Evolutionary conservation across 1,140 invertebrate species (phyloP), one percentile per base, ranked within the genome.

Genomic region (Formica exsecta): DNA sequence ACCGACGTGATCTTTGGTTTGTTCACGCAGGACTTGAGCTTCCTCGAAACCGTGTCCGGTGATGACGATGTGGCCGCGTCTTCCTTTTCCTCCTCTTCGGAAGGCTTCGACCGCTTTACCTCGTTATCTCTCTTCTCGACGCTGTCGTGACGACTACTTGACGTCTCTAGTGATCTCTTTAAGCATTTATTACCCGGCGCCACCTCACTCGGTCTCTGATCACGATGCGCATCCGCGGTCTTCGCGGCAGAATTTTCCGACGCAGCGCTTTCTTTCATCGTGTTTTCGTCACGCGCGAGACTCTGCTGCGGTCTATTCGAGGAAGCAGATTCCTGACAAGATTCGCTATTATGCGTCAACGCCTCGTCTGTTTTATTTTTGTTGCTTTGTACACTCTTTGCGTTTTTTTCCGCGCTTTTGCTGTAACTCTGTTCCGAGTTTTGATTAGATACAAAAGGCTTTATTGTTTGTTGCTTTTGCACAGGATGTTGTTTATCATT

Each of bases 1-100:
- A 95, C 94, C 3, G 94, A 95, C 4, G 93, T 94, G 8, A 95
- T 91, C 80, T 85, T 93, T 22, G 95, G 95, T 76, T 94, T 95
- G 22, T 90, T 93, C 0, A 94, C 76, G 65, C 90, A 92, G 3
- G 94, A 95, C 68, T 94, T 95, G 0, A 95, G 19, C 59, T 90
- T 93, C 36, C 70, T 92, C 0, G 65, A 48, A 13, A 89, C 85
- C 22, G 86, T 89, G 7, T 91, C 87, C 5, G 48, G 59, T 0
- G 71, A 51, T 0, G 66, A 61, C 11, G 22, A 32, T 7, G 44
- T 13, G 5, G 9, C n/a, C 1, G 64, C 70, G 9, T 76, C 73
- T 1, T 91, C 85, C 0, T 77, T 85, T 32, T 91, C 71, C 54
- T 90, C 71, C 44, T 90, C 86, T 1, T 90, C 66, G 5, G 54